A percentile compares a stretch with the other conserved stretches of the same genome.
Evolutionary conservation across 2,113 vertebrate species (phyloP).

Genomic region (Glaucidium brasilianum): DNA sequence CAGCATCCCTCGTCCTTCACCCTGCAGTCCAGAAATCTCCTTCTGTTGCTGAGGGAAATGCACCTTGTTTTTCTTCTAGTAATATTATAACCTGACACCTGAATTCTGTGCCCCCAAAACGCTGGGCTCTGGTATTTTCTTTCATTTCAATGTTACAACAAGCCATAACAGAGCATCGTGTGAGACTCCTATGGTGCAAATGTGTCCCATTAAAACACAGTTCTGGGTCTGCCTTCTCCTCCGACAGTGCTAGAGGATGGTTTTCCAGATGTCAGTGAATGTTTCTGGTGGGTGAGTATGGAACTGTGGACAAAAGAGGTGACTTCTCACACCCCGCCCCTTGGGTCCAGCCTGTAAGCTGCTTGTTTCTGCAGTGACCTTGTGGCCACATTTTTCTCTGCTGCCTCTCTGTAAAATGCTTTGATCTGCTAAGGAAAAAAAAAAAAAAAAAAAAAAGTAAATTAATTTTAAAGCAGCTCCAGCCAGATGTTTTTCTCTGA

Average conservation of each 20-base stretch:
- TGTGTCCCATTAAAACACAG: fast-evolving
- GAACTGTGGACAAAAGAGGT: not conserved
- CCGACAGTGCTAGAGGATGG: fast-evolving
- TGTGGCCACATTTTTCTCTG: fast-evolving
- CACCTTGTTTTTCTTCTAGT: fast-evolving
- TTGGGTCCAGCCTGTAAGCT: fast-evolving
- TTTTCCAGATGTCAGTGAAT: not conserved
- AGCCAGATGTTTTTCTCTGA: not conserved
- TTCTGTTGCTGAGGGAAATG: fast-evolving
- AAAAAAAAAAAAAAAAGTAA: not conserved
- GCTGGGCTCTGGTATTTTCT: fast-evolving
- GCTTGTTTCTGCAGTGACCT: fast-evolving
- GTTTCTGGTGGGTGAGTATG: fast-evolving
- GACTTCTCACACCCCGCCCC: fast-evolving
- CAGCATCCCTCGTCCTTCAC: not conserved
- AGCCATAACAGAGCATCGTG: fast-evolving
- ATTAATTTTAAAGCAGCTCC: not conserved
- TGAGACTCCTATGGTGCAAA: not conserved
- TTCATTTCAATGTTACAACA: not conserved
- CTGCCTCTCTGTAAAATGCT: not conserved
- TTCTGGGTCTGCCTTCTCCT: not conserved
- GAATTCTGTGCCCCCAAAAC: not conserved
- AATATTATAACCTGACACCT: fast-evolving
- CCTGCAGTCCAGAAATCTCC: not conserved
- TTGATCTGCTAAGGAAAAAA: not conserved